These are phyloP conservation scores for Ophthalmotilapia sp. DNA, from an alignment of 2,113 vertebrate genomes.

Conservation along the genomic window DNA sequence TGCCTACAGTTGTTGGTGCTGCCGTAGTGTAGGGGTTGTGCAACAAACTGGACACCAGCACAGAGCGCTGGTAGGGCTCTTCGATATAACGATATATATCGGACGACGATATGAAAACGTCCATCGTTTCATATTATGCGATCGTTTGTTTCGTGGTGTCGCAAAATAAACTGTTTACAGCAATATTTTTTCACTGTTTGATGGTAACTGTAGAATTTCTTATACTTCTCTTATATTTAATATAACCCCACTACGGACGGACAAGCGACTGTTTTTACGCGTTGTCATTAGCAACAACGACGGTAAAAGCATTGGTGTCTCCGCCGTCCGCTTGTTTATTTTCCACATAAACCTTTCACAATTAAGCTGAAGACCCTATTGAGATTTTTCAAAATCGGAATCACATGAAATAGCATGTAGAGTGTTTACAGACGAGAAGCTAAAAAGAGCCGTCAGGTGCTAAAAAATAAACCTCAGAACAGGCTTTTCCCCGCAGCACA, in stretches of 20 bases:
- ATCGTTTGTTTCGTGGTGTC: fast-evolving
- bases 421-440: background rate
- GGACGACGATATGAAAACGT: fast-evolving
- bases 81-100: background rate
- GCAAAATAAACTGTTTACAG: fast-evolving
- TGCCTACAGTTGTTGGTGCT: background rate
- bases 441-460: background rate
- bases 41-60: background rate
- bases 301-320: background rate
- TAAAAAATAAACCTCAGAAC: background rate
- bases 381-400: background rate
- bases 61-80: background rate
- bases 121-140: fast-evolving
- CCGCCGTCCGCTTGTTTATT: background rate
- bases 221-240: background rate
- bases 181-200: background rate
- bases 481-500: background rate
- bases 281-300: background rate
- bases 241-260: background rate
- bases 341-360: background rate
- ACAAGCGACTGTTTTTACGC: background rate
- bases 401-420: background rate
- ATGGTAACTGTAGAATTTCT: background rate
- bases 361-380: background rate
- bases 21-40: fast-evolving